These are phyloP conservation scores for Mus musculus DNA, from an alignment of 2,113 vertebrate species.

Conservation along the genomic window DNA sequence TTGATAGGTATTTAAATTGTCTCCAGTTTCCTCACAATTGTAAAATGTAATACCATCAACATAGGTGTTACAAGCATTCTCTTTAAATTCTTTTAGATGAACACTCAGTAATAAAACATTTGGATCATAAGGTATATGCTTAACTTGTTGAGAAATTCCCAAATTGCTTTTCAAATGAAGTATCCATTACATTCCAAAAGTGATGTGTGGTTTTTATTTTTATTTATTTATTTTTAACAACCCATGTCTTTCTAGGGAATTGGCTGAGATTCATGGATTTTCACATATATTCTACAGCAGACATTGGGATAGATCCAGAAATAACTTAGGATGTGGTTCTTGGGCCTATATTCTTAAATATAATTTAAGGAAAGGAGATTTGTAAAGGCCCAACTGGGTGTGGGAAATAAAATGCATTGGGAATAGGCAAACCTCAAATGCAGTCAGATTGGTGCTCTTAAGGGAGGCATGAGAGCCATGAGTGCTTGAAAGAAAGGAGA, in stretches of 20 bases:
- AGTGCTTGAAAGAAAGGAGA: background rate
- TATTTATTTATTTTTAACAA: conserved; percentile 11
- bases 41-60: conserved; percentile 1
- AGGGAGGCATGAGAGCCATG: background rate
- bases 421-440: background rate
- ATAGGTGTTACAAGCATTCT: background rate
- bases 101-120: background rate
- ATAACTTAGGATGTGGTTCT: background rate
- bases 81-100: conserved; percentile 50
- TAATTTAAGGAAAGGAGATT: background rate
- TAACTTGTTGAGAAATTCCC: conserved; percentile 60
- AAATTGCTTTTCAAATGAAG: conserved; percentile 1
- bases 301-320: conserved; percentile 51
- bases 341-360: background rate
- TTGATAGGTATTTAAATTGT: conserved; percentile 13
- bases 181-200: conserved; percentile 23
- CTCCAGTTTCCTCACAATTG: background rate
- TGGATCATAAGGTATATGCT: background rate
- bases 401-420: background rate
- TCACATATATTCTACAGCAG: conserved; percentile 32
- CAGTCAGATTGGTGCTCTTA: background rate
- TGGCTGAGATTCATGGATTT: conserved; percentile 30
- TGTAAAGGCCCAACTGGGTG: background rate
- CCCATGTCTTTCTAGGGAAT: conserved; percentile 1
- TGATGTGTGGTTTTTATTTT: background rate